Evolutionary conservation across 1,140 invertebrate genomes (phyloP).

Genomic region (Euura saliciscinereae): DNA sequence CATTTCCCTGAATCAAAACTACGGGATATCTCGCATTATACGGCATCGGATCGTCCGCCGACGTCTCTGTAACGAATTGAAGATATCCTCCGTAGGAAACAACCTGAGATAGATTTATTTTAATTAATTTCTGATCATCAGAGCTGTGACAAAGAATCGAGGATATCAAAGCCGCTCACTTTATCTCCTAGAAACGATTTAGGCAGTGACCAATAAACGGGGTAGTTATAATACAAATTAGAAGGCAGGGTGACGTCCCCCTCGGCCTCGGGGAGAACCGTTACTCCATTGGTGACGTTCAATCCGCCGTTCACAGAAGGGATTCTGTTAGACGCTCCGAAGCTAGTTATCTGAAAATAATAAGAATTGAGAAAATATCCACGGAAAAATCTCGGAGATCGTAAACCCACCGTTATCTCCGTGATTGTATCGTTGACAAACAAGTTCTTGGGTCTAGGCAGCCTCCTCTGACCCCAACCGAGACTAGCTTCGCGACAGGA

Average conservation of each 20-base stretch:
- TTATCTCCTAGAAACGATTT: conserved; percentile 85
- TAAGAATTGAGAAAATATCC: background rate
- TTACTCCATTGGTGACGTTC: conserved; percentile 66
- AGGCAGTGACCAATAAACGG: conserved; percentile 88
- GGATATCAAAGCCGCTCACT: conserved; percentile 50
- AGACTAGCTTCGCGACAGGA: conserved; percentile 79
- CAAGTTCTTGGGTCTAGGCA: conserved; percentile 64
- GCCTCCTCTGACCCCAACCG: conserved; percentile 76
- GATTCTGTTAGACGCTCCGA: conserved; percentile 42
- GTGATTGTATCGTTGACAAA: conserved; percentile 60
- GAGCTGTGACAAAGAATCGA: no score
- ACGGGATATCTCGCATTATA: conserved; percentile 77
- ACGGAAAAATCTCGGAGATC: conserved; percentile 7
- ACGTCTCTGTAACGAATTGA: conserved; percentile 76
- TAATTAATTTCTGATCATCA: no score
- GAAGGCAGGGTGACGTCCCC: conserved; percentile 72
- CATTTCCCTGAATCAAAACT: conserved; percentile 83
- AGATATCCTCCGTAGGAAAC: conserved; percentile 92
- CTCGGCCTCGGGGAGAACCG: conserved; percentile 70
- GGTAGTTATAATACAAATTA: conserved; percentile 70
- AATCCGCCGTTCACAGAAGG: conserved; percentile 51
- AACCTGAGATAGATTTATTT: conserved; percentile 60
- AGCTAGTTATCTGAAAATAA: conserved; percentile 47
- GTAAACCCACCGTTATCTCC: conserved; percentile 56
- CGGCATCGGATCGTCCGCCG: conserved; percentile 64